A percentile compares a stretch with the other conserved stretches of the same genome.
Conservation (phyloP, 2,113 vertebrate species). For the Crocuta crocuta region DNA sequence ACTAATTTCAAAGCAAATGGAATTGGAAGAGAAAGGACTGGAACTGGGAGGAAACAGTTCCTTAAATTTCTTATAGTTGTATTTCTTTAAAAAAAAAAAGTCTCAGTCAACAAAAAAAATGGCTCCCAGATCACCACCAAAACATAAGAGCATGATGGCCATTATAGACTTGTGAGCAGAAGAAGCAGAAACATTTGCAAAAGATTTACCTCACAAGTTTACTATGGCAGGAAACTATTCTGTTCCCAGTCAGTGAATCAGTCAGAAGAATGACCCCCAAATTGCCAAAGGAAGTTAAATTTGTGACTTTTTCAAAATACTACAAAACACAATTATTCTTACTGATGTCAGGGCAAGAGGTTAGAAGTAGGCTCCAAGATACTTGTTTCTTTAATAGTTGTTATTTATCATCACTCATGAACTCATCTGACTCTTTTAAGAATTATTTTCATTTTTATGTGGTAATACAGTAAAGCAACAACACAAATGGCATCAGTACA, state of each 20-base stretch:
- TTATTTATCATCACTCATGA: background rate
- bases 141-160: background rate
- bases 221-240: background rate
- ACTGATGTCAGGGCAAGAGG: background rate
- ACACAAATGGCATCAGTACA: background rate
- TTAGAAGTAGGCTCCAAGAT: background rate
- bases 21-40: background rate
- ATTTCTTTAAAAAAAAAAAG: background rate
- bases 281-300: background rate
- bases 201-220: background rate
- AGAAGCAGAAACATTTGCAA: background rate
- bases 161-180: background rate
- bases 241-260: background rate
- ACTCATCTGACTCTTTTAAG: background rate
- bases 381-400: background rate
- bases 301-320: background rate
- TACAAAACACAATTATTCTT: background rate
- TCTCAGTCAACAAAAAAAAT: background rate
- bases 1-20: background rate
- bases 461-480: background rate
- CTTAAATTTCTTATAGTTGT: background rate
- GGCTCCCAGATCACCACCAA: background rate
- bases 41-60: background rate
- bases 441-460: background rate
- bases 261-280: background rate